Conservation (phyloP, 2,797 vertebrate genomes). For the Gila robusta region DNA sequence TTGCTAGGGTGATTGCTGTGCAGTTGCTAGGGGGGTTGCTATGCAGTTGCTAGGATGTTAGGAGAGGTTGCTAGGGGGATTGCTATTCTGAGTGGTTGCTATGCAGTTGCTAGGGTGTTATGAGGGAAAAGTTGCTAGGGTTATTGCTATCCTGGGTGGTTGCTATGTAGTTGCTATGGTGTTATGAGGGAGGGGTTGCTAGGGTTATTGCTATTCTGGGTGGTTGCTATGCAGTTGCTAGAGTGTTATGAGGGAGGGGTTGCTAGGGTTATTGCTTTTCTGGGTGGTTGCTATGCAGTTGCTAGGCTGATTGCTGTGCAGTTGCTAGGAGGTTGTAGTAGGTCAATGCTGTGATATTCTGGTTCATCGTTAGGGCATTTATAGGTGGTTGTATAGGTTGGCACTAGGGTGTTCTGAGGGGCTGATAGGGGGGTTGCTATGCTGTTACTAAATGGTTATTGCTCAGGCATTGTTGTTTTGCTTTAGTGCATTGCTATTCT, state of each 20-base stretch:
- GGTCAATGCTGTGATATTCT: no score
- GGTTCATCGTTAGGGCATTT: no score
- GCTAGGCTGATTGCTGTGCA: not conserved
- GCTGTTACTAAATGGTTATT: not conserved
- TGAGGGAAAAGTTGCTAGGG: not conserved
- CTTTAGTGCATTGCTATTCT: no score
- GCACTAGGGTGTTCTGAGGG: no score
- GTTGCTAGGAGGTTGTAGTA: no score
- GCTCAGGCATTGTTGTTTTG: not conserved
- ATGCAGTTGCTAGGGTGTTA: not conserved
- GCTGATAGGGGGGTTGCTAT: not conserved
- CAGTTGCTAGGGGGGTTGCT: not conserved
- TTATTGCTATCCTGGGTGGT: no score
- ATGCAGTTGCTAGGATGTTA: not conserved
- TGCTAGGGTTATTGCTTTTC: not conserved
- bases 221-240: not conserved
- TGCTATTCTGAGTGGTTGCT: not conserved
- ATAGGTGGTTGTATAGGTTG: no score
- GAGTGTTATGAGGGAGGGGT: not conserved
- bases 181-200: not conserved
- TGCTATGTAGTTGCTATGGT: not conserved
- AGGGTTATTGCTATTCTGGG: not conserved
- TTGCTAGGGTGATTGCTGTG: not conserved
- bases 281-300: not conserved
- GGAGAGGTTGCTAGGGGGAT: no score